Conservation (phyloP, 2,888 invertebrate genomes). For the Perithous albicinctus region DNA sequence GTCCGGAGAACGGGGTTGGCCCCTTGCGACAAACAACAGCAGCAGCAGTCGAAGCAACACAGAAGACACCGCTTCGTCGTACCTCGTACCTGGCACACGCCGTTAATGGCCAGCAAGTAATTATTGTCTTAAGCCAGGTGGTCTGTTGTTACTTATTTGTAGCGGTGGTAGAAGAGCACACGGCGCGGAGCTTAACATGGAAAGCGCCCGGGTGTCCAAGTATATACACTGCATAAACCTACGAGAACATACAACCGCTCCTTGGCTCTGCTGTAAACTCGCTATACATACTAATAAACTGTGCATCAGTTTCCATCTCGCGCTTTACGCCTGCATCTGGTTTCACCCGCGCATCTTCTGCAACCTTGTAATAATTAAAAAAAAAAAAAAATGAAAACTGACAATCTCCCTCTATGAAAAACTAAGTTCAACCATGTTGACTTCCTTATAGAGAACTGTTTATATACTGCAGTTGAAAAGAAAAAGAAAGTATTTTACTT, state of each 20-base stretch:
- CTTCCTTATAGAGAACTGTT: neutral
- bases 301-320: slow-evolving; percentile 58
- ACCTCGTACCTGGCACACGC: slow-evolving; percentile 73
- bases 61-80: slow-evolving; percentile 66
- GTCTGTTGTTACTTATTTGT: slow-evolving; percentile 79
- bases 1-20: slow-evolving; percentile 42
- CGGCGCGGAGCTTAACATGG: slow-evolving; percentile 50
- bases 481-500: too few species aligned
- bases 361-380: slow-evolving; percentile 25
- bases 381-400: neutral
- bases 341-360: slow-evolving; percentile 28
- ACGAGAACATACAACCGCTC: slow-evolving; percentile 47
- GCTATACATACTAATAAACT: slow-evolving; percentile 12
- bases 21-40: slow-evolving; percentile 47
- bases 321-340: slow-evolving; percentile 53
- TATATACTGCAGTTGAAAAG: too few species aligned
- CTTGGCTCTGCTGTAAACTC: slow-evolving; percentile 18
- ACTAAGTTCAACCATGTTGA: neutral
- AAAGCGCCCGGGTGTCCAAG: slow-evolving; percentile 55
- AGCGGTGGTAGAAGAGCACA: slow-evolving; percentile 51
- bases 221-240: slow-evolving; percentile 31
- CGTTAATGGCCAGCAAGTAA: slow-evolving; percentile 79
- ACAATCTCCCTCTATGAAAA: neutral
- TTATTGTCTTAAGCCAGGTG: slow-evolving; percentile 81
- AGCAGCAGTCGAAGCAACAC: slow-evolving; percentile 50